Evolutionary conservation across 2,888 invertebrate genomes (phyloP), one percentile per base, ranked within the genome.

Genomic region (Calliopum simillimum): DNA sequence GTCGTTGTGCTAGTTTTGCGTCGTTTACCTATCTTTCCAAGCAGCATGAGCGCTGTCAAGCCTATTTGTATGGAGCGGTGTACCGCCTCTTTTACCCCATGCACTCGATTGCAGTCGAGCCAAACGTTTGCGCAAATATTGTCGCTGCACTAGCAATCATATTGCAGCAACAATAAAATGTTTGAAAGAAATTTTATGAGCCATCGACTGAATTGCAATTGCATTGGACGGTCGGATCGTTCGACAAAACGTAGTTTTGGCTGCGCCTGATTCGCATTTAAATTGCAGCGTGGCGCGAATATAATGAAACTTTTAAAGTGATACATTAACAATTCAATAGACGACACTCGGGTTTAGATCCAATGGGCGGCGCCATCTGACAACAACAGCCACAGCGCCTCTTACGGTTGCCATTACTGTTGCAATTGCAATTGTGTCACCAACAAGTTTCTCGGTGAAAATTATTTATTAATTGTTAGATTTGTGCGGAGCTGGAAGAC

Each of bases 391-490:
- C 8, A 6, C 8, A 33, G 33, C 33, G 33, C 33, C 33, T 33
- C 5, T 8, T 2, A 33, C 33, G 4, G 33, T 4, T 33, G 33
- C 4, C 1, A 1, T 25, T 25, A 49, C 33, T 13, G 47, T 25
- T 23, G 49, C n/a, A n/a, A n/a, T n/a, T 65, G 58, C 58, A 33
- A 1, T 58, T 67, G 58, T 59, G 67, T 67, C 67, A 67, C 25
- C 47, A 47, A n/a, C 58, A 25, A 44, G 53, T n/a, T 41, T 65
- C 64, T 55, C 68, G 68, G 62, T 72, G 65, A 68, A 70, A 72
- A 67, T 70, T 65, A 70, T 72, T 72, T 68, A 72, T 70, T 72
- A 72, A 70, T 70, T 69, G 70, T 61, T 25, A 46, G 51, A 53
- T 19, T 33, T 19, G 55, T 47, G 53, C 23, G 13, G 21, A 25